These are phyloP conservation scores for Mobula hypostoma DNA, from an alignment of 2,113 vertebrate genomes.

Conservation along the genomic window DNA sequence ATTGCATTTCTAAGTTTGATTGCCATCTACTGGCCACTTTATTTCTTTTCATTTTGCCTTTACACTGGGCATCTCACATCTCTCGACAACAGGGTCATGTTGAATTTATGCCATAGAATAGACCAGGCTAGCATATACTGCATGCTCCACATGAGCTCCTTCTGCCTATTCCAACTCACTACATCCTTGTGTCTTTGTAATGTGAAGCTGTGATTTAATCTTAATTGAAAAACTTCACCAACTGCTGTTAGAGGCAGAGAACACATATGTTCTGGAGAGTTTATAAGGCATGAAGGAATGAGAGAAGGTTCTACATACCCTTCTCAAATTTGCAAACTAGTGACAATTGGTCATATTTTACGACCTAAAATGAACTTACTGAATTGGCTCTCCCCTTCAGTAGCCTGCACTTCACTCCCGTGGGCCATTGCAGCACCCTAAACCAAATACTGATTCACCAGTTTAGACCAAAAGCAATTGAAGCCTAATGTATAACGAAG, in stretches of 20 bases:
- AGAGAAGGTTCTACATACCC: neutral
- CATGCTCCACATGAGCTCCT: neutral
- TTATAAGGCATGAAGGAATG: neutral
- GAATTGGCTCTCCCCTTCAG: neutral
- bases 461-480: neutral
- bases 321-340: neutral
- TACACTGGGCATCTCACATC: neutral
- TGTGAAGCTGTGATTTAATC: neutral
- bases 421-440: neutral
- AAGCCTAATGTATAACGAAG: neutral
- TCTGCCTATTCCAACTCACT: neutral
- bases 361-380: no score
- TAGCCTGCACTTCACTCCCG: neutral
- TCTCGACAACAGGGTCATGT: neutral
- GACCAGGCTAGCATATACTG: no score
- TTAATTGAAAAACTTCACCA: neutral
- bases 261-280: neutral
- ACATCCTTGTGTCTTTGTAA: neutral
- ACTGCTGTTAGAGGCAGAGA: neutral
- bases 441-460: neutral
- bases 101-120: neutral
- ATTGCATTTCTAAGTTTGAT: neutral
- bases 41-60: neutral
- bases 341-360: neutral
- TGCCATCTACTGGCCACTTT: slow-evolving; percentile 26